phyloP scores from a whole-genome alignment of 37 sponge, comb jelly and placozoan species.

The Agelas oroides region DNA sequence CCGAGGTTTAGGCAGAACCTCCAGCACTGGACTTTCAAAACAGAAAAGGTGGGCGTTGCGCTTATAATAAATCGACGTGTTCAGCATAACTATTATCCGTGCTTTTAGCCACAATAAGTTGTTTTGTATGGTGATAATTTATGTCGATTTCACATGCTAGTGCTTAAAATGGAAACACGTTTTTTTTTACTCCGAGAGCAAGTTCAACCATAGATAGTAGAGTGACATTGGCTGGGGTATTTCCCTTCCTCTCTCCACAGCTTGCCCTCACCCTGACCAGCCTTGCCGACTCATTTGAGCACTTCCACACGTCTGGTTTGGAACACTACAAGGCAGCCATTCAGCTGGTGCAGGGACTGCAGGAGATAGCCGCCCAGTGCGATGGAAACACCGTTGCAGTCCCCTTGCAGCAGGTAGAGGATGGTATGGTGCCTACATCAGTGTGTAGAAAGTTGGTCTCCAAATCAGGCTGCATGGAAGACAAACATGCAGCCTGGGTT shows the following conservation, averaged over 20 bases:
- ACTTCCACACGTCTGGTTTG: conserved; percentile 62
- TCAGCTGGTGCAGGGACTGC: conserved; percentile 13
- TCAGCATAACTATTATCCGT: too few relatives aligned
- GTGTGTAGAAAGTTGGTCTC: neutral
- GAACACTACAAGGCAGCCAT: conserved; percentile 63
- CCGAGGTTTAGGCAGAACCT: conserved; percentile 76
- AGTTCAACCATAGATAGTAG: too few relatives aligned
- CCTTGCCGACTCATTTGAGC: conserved; percentile 41
- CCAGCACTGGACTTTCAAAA: conserved; percentile 58
- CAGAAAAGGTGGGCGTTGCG: conserved; percentile 65
- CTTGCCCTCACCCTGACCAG: conserved; percentile 41
- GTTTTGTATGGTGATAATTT: too few relatives aligned
- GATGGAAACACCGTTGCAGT: conserved; percentile 4
- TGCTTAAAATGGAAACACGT: too few relatives aligned
- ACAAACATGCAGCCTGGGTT: too few relatives aligned
- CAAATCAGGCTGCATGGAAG: neutral
- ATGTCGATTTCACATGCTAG: too few relatives aligned
- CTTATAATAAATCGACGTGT: too few relatives aligned
- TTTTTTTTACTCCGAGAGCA: too few relatives aligned
- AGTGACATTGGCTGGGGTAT: too few relatives aligned
- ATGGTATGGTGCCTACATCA: neutral
- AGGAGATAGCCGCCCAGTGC: conserved; percentile 21
- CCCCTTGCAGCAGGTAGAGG: conserved; percentile 22
- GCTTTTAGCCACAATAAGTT: too few relatives aligned
- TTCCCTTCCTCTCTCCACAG: neutral